Conservation (phyloP, 1,140 invertebrate genomes). For the Anthonomus grandis region DNA sequence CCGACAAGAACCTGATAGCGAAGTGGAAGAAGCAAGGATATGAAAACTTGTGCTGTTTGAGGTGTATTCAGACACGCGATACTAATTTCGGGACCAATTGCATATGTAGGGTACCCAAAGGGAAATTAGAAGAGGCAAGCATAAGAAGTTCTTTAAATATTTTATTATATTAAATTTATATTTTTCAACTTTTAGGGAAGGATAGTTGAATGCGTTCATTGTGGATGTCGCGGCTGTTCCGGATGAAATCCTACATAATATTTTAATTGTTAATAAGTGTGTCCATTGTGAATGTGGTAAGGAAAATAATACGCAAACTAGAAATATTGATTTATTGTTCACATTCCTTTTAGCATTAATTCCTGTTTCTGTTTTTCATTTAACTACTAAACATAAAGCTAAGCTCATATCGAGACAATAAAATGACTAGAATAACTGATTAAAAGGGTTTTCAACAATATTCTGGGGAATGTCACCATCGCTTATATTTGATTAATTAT, state of each 20-base stretch:
- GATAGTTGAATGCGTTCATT: slow-evolving; percentile 97
- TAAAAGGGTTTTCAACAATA: too few species aligned
- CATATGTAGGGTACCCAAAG: slow-evolving; percentile 97
- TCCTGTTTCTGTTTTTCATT: too few species aligned
- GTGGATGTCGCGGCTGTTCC: slow-evolving; percentile 94
- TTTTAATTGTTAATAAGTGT: too few species aligned
- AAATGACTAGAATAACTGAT: too few species aligned
- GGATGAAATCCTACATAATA: slow-evolving; percentile 55
- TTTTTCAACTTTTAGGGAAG: slow-evolving; percentile 69
- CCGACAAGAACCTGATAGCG: slow-evolving; percentile 95
- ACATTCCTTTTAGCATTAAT: too few species aligned
- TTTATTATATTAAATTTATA: slow-evolving; percentile 17
- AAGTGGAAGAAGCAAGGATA: slow-evolving; percentile 99
- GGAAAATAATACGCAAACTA: too few species aligned
- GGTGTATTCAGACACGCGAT: slow-evolving; percentile 97
- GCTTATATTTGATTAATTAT: too few species aligned
- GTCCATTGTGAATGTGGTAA: too few species aligned
- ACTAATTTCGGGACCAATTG: slow-evolving; percentile 99
- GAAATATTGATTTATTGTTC: too few species aligned
- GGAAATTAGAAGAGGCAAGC: slow-evolving; percentile 89
- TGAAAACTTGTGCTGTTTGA: slow-evolving; percentile 98
- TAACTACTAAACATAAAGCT: too few species aligned
- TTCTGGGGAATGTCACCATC: too few species aligned
- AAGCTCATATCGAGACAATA: too few species aligned
- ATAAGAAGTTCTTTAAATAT: not conserved